Evolutionary conservation across 2,113 vertebrate species (phyloP), one percentile per base, ranked within the genome.

Genomic region (Procapra przewalskii): DNA sequence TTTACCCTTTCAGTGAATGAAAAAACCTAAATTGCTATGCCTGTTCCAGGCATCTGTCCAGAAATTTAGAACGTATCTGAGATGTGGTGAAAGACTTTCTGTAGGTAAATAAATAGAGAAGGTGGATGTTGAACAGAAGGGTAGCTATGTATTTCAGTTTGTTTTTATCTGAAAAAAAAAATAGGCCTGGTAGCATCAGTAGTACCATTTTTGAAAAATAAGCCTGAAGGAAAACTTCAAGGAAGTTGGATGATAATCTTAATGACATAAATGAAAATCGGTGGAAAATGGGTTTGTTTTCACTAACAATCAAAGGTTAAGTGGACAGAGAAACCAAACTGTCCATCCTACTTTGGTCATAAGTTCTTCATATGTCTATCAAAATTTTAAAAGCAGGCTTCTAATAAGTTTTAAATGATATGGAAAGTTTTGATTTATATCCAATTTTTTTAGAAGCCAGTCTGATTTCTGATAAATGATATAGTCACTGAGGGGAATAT

Each of bases 391-490:
- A 67, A 54, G 23, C 8, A 67, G 43, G 15, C 25, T 96, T 91
- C 82, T 88, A 79, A 67, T 93, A 29, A 60, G 27, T 89, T 97
- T 83, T 71, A 96, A 93, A 59, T 64, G 57, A 81, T 80, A 96
- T 92, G 59, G 11, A 89, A 88, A 83, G 14, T 89, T 96, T 94
- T 90, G 43, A 81, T 79, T 87, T 87, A n/a, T 33, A 91, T 50
- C 43, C 75, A 92, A 1, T 36, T 88, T 87, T 80, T 93, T 94
- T 50, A 96, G 80, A 92, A 85, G 59, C 50, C 33, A 52, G 31
- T n/a, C 21, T 59, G 13, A 64, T 95, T 96, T 97, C 43, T 15
- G 13, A 13, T 67, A 52, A 4, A 92, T 33, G n/a, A 80, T 91
- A 31, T 40, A 77, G 48, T 79, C 33, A 54, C 7, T 83, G 50